Evolutionary conservation across 2,797 vertebrate genomes (phyloP).

Genomic region (Xenopus petersii): DNA sequence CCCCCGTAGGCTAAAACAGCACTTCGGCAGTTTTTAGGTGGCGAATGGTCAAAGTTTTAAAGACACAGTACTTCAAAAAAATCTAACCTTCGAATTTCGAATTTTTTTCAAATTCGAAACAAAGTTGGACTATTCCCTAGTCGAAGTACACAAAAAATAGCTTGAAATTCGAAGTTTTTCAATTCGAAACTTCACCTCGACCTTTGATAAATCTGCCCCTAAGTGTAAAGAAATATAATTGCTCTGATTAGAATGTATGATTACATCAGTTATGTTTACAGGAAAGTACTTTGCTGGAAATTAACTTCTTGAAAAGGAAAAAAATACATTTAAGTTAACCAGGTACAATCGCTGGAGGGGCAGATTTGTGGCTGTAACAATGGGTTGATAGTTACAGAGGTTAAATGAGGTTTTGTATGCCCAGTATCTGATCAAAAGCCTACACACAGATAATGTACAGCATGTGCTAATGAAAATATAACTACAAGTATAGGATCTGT

Average conservation of each 20-base stretch:
- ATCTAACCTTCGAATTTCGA: no score
- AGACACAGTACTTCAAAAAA: no score
- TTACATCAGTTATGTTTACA: slow-evolving; percentile 5
- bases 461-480: not conserved
- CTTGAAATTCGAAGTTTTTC: no score
- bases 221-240: slow-evolving; percentile 10
- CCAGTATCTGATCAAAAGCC: not conserved
- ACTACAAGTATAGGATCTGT: no score
- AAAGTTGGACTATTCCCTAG: no score
- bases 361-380: not conserved
- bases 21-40: no score
- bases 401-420: not conserved
- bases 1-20: no score
- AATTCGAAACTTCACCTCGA: no score
- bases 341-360: slow-evolving; percentile 2
- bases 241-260: not conserved
- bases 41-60: no score
- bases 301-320: not conserved
- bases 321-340: not conserved
- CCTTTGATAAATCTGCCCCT: no score
- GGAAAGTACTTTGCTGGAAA: not conserved
- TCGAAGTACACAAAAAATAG: no score
- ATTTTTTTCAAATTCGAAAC: no score
- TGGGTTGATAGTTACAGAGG: not conserved
- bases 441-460: not conserved